A percentile compares a stretch with the other conserved stretches of the same genome.
Conservation (phyloP, 2,888 invertebrate genomes). For the Exephanes ischioxanthus region DNA sequence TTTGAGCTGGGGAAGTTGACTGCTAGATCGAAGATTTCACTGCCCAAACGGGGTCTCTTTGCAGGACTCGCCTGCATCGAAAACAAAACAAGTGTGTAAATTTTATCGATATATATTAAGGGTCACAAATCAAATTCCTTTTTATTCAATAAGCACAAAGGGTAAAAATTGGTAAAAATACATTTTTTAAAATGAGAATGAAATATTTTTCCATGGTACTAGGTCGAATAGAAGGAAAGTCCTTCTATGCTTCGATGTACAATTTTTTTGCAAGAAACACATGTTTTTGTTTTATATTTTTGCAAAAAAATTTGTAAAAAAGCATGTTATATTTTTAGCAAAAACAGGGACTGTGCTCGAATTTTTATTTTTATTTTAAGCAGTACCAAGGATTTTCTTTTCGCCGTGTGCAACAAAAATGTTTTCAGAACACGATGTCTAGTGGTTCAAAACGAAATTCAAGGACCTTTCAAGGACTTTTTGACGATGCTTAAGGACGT, state of each 20-base stretch:
- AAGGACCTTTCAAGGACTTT: not conserved
- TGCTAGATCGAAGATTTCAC: conserved; percentile 62
- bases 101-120: not conserved
- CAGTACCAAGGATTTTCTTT: too few species aligned
- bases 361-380: too few species aligned
- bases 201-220: not conserved
- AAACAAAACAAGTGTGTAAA: not conserved
- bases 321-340: too few species aligned
- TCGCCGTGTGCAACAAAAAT: not conserved
- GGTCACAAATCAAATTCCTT: not conserved
- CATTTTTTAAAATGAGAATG: not conserved
- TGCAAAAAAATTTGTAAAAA: too few species aligned
- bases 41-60: conserved; percentile 77
- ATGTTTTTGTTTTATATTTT: too few species aligned
- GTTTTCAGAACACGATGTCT: not conserved
- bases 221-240: not conserved
- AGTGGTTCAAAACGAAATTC: not conserved
- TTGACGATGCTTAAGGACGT: not conserved
- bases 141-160: too few species aligned
- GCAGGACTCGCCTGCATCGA: conserved; percentile 75
- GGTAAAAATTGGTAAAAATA: too few species aligned
- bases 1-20: conserved; percentile 45
- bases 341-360: too few species aligned
- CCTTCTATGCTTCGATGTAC: too few species aligned
- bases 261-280: too few species aligned